A percentile compares a stretch with the other conserved stretches of the same genome.
These are phyloP conservation scores for Chrysomela aeneicollis DNA, from an alignment of 2,888 invertebrate genomes.

Conservation along the genomic window DNA sequence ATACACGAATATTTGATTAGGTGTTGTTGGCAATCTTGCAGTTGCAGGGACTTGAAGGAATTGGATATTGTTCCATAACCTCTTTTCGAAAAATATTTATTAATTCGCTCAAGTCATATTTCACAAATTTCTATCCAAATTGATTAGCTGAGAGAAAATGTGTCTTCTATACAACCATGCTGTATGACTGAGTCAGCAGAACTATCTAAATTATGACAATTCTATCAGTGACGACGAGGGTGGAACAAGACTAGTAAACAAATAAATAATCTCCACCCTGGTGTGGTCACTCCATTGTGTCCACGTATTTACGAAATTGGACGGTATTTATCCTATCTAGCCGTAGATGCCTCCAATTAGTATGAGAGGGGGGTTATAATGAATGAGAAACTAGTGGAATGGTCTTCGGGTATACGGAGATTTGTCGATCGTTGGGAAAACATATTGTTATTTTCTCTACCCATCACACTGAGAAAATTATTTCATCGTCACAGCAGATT, in stretches of 20 bases:
- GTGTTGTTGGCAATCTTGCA: too few species aligned
- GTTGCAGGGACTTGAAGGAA: too few species aligned
- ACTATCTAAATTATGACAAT: constrained; percentile 48
- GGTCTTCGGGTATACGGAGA: not conserved
- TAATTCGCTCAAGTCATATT: too few species aligned
- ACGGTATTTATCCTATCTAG: constrained; percentile 9
- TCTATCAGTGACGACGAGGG: constrained; percentile 48
- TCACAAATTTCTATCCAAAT: not conserved
- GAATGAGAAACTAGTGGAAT: not conserved
- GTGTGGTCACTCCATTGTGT: constrained; percentile 42
- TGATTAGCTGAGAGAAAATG: not conserved
- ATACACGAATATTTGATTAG: too few species aligned
- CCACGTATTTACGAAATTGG: constrained; percentile 37
- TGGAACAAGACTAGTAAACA: constrained; percentile 49
- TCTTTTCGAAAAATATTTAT: too few species aligned
- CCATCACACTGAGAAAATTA: too few species aligned
- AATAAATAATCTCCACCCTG: constrained; percentile 48
- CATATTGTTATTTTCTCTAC: too few species aligned
- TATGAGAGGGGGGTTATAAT: not conserved
- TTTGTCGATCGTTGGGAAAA: not conserved
- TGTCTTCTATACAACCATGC: constrained; percentile 28
- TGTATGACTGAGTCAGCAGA: constrained; percentile 46
- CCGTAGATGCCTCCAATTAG: not conserved
- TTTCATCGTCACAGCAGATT: too few species aligned
- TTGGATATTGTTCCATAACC: too few species aligned